Evolutionary conservation across 2,113 vertebrate species (phyloP).

Genomic region (Eubucco bourcierii): DNA sequence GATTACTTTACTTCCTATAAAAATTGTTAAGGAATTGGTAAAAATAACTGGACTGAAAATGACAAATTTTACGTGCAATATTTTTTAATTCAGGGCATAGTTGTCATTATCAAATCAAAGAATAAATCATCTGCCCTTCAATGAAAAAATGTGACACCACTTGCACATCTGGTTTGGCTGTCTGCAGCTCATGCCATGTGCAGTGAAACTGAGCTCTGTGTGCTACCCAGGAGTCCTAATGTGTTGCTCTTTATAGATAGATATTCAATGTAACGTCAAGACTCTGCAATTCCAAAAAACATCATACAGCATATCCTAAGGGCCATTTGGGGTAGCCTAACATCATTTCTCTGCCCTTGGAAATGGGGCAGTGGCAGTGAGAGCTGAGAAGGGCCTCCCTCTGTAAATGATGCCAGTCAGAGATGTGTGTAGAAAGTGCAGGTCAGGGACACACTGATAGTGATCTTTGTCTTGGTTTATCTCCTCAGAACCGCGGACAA

Average conservation of each 20-base stretch:
- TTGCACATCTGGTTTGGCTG: background rate
- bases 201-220: background rate
- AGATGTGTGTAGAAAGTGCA: background rate
- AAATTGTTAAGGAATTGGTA: background rate
- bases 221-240: background rate
- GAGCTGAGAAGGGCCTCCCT: background rate
- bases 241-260: background rate
- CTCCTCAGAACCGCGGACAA: background rate
- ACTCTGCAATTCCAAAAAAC: background rate
- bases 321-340: background rate
- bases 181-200: background rate
- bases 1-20: background rate
- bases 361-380: background rate
- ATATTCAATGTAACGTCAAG: background rate
- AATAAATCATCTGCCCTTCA: background rate
- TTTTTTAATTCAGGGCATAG: background rate
- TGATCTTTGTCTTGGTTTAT: background rate
- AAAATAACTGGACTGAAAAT: background rate
- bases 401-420: accelerated
- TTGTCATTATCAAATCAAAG: background rate
- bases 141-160: background rate
- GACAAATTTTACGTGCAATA: too few relatives aligned
- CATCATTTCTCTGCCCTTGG: background rate
- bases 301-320: background rate
- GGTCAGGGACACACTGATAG: background rate